Conservation (phyloP, 2,888 invertebrate species). For the Malthinus seriepunctatus region DNA sequence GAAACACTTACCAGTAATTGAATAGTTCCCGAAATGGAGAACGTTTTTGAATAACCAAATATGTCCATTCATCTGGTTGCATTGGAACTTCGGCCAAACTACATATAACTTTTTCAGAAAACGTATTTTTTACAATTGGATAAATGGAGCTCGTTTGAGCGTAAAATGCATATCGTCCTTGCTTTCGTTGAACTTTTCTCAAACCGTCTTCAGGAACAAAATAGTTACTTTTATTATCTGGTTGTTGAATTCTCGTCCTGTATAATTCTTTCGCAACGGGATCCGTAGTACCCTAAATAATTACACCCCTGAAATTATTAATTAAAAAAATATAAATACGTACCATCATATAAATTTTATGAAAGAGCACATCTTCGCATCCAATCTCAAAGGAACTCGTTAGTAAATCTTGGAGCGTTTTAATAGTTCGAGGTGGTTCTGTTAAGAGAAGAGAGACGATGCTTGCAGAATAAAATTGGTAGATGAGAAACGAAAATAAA, state of each 20-base stretch:
- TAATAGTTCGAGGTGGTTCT: conserved; percentile 66
- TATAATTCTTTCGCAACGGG: conserved; percentile 63
- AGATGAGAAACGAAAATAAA: conserved; percentile 63
- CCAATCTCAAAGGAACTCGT: conserved; percentile 64
- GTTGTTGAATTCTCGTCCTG: conserved; percentile 58
- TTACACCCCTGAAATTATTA: not conserved
- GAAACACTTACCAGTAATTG: conserved; percentile 60
- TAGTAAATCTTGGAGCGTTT: conserved; percentile 59
- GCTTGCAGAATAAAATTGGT: conserved; percentile 72
- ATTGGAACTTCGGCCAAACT: conserved; percentile 67
- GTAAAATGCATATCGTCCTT: conserved; percentile 72
- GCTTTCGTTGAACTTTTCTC: conserved; percentile 60
- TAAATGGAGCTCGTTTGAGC: conserved; percentile 70
- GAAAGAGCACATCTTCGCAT: conserved; percentile 66
- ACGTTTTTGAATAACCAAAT: conserved; percentile 60
- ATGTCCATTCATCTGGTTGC: conserved; percentile 63
- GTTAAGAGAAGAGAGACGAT: conserved; percentile 68
- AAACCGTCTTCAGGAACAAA: conserved; percentile 62
- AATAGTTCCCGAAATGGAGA: conserved; percentile 67
- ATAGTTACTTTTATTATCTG: conserved; percentile 51
- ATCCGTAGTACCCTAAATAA: conserved; percentile 65
- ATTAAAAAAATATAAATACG: conserved; percentile 23
- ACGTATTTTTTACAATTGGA: conserved; percentile 66
- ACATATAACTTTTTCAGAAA: conserved; percentile 68
- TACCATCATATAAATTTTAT: conserved; percentile 66